A percentile compares a stretch with the other conserved stretches of the same genome.
Evolutionary conservation across 2,888 invertebrate genomes (phyloP).

Genomic region (Coleophora deauratella): DNA sequence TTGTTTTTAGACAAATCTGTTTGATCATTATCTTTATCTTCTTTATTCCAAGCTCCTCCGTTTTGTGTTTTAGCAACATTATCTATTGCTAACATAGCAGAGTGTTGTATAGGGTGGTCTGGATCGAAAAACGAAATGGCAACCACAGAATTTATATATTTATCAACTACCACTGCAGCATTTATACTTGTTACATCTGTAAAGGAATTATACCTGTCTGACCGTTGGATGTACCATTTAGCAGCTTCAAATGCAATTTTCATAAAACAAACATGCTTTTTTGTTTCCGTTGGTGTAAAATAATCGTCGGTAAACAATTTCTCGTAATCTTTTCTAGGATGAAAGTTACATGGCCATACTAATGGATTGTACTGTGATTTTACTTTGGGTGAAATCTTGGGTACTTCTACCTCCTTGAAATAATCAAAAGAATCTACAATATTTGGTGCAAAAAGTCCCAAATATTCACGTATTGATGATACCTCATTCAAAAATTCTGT

Average conservation of each 20-base stretch:
- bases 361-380: constrained; percentile 78
- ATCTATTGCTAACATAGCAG: constrained; percentile 89
- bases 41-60: constrained; percentile 79
- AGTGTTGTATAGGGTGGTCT: constrained; percentile 85
- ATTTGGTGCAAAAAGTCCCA: constrained; percentile 60
- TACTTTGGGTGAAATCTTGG: constrained; percentile 76
- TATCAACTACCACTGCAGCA: constrained; percentile 81
- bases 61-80: constrained; percentile 87
- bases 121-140: constrained; percentile 77
- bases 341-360: constrained; percentile 90
- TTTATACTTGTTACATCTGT: constrained; percentile 29
- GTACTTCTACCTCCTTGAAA: constrained; percentile 72
- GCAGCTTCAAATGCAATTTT: constrained; percentile 72
- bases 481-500: constrained; percentile 25
- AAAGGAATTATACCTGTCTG: constrained; percentile 6
- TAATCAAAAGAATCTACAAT: constrained; percentile 60
- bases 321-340: constrained; percentile 84
- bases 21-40: no score
- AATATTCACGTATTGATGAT: constrained; percentile 46
- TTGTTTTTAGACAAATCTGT: constrained; percentile 1
- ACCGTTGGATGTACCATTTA: constrained; percentile 30
- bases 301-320: constrained; percentile 75
- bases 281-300: constrained; percentile 71
- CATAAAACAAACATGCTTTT: constrained; percentile 75
- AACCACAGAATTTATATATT: constrained; percentile 76